Conservation (phyloP, 2,797 vertebrate genomes). For the Streptopelia turtur region DNA sequence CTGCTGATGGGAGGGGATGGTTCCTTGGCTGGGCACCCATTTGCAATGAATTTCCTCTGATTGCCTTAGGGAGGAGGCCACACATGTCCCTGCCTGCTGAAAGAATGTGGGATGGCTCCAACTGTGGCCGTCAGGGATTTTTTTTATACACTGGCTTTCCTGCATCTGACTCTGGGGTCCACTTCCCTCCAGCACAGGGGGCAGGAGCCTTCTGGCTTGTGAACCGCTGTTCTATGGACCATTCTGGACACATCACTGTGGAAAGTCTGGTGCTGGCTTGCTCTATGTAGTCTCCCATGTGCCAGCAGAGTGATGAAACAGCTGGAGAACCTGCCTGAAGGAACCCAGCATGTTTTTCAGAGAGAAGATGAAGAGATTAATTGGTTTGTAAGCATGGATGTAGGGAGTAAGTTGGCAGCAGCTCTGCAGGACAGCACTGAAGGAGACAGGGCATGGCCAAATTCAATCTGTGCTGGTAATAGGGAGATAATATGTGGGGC, state of each 20-base stretch:
- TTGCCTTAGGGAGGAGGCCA: conserved; percentile 33
- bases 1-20: conserved; percentile 19
- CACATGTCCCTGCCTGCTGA: conserved; percentile 42
- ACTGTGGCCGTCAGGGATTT: neutral
- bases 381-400: neutral
- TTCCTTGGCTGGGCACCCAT: conserved; percentile 44
- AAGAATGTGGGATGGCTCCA: conserved; percentile 56
- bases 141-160: neutral
- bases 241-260: neutral
- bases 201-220: neutral
- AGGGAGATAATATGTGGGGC: neutral
- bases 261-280: neutral
- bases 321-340: neutral
- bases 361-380: neutral
- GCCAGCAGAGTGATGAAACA: neutral
- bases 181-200: neutral
- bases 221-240: neutral
- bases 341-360: neutral
- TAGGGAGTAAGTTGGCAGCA: neutral
- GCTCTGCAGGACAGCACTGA: neutral
- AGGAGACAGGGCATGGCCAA: neutral
- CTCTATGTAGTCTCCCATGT: neutral
- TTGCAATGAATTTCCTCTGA: conserved; percentile 32
- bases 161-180: neutral
- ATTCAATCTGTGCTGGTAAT: neutral